Evolutionary conservation across 2,797 vertebrate species (phyloP), one percentile per base, ranked within the genome.

Genomic region (Lycodopsis pacificus): DNA sequence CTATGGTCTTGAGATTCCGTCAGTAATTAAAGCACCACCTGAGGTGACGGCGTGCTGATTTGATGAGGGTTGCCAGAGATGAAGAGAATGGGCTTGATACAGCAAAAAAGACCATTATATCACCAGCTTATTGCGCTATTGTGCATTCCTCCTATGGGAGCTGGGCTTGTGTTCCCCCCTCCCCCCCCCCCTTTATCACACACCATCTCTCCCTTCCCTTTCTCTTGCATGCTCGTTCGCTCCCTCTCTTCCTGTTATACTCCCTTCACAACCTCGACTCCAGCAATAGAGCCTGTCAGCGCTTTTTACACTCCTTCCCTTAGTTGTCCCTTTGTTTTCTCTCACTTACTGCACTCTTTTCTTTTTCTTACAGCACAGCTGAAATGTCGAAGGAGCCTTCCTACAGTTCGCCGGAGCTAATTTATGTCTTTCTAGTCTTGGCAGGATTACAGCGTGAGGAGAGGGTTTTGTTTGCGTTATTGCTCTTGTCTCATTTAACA

Each of bases 41-140:
- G 86, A 91, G 91, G 91, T 91, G 89, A 91, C 79, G 65, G 75
- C 83, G 82, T 73, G 80, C 92, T 92, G 91, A 92, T 93, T 90
- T 92, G 92, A 94, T 89, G 94, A 94, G 89, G 76, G 85, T 79
- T 92, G 88, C 88, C 84, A 88, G 84, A 93, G 86, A 92, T 92
- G 85, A 92, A 83, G 85, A 76, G 86, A 91, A 92, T 58, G 42
- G 81, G 84, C 90, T 90, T 77, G 82, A 82, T 91, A 68, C 92
- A 89, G 89, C 87, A 91, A 81, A 89, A 93, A 88, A 86, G 71
- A 79, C 82, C 87, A 89, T 94, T 92, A 91, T 91, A 91, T 93
- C 88, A 85, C 84, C 70, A 80, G 79, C 85, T 91, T 91, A 90
- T 91, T 93, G 89, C 88, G 81, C 92, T 85, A 89, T 89, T 90